A percentile compares a stretch with the other conserved stretches of the same genome.
Evolutionary conservation across 2,888 invertebrate species (phyloP).

Genomic region (Andrena haemorrhoa): DNA sequence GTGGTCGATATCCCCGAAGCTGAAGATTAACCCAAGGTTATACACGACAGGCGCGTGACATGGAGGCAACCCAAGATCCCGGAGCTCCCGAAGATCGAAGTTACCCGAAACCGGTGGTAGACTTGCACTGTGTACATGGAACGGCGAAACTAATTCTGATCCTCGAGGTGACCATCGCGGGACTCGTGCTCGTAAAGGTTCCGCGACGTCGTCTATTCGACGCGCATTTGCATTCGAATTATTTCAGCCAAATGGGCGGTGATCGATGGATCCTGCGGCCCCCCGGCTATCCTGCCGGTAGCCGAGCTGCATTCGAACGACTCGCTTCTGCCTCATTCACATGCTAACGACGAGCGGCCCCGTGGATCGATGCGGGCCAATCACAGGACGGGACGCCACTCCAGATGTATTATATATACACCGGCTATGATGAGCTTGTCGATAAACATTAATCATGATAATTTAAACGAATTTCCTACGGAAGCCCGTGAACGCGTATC

Average conservation of each 20-base stretch:
- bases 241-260: conserved; percentile 70
- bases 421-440: conserved; percentile 60
- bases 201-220: conserved; percentile 56
- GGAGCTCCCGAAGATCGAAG: conserved; percentile 12
- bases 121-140: background rate
- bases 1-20: background rate
- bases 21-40: conserved; percentile 27
- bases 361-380: conserved; percentile 67
- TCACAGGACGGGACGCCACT: conserved; percentile 59
- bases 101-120: conserved; percentile 4
- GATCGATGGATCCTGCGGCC: conserved; percentile 74
- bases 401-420: conserved; percentile 60
- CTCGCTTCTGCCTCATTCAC: conserved; percentile 78
- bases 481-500: conserved; percentile 50
- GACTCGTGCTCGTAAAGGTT: conserved; percentile 62
- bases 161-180: conserved; percentile 54
- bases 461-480: conserved; percentile 62
- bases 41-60: conserved; percentile 2
- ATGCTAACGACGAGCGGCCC: conserved; percentile 76
- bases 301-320: conserved; percentile 77
- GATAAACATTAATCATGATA: conserved; percentile 70
- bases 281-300: conserved; percentile 17
- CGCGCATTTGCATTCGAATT: conserved; percentile 70
- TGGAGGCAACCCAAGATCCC: background rate
- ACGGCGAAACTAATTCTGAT: conserved; percentile 46